Percentiles rank a stretch among this genome's conserved stretches.
Evolutionary conservation across 2,113 vertebrate genomes (phyloP).

Genomic region (Hipposideros armiger): DNA sequence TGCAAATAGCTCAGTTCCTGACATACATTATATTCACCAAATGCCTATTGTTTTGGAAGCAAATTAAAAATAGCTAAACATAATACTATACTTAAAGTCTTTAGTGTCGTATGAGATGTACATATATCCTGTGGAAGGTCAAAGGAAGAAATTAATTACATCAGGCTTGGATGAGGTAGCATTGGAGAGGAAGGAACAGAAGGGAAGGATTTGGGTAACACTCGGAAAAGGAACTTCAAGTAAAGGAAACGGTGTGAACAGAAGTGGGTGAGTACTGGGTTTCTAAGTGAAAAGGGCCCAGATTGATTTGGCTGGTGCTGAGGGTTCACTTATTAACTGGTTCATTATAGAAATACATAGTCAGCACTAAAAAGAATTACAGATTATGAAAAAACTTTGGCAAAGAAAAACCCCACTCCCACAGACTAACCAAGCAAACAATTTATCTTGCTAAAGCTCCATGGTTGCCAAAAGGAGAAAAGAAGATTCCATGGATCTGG

Average conservation of each 20-base stretch:
- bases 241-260: neutral
- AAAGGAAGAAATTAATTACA: neutral
- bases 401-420: neutral
- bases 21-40: neutral
- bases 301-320: neutral
- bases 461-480: neutral
- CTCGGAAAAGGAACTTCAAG: neutral
- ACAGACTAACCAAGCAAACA: neutral
- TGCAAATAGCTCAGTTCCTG: neutral
- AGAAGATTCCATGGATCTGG: neutral
- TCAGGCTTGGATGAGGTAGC: neutral
- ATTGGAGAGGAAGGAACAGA: neutral
- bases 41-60: neutral
- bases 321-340: neutral
- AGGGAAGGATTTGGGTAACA: neutral
- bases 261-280: neutral
- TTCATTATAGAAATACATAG: neutral
- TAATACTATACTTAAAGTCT: neutral
- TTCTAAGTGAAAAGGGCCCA: neutral
- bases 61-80: slow-evolving; percentile 30
- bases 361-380: neutral
- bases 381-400: neutral
- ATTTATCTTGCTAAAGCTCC: neutral
- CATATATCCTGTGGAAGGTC: neutral
- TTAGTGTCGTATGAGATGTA: neutral